Conservation (phyloP, 2,888 invertebrate species). For the Trichopria drosophilae region DNA sequence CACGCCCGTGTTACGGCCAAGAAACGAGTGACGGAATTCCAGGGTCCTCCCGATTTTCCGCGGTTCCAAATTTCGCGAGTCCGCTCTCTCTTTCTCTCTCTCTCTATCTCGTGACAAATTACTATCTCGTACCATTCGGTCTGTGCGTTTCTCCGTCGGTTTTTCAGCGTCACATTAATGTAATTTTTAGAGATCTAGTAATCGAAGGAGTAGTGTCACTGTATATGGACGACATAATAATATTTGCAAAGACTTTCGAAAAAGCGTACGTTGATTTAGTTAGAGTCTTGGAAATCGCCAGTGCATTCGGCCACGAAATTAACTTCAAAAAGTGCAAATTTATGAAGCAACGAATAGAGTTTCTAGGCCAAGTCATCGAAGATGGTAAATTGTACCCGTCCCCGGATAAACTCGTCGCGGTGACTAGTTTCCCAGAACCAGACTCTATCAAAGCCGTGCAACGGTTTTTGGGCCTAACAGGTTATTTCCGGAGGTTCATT, state of each 20-base stretch:
- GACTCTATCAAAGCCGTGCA: too few species aligned
- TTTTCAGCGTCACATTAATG: constrained; percentile 14
- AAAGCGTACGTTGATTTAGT: constrained; percentile 1
- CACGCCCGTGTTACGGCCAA: too few species aligned
- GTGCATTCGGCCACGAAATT: constrained; percentile 11
- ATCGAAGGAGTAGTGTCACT: background rate
- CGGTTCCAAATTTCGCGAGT: too few species aligned
- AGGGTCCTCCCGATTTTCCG: too few species aligned
- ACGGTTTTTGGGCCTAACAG: too few species aligned
- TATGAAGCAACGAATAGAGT: constrained; percentile 6
- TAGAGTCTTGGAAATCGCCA: background rate
- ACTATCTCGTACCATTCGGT: constrained; percentile 3
- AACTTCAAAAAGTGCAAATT: constrained; percentile 22
- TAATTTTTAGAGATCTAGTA: constrained; percentile 7
- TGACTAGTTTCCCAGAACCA: constrained; percentile 15
- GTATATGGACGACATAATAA: constrained; percentile 19
- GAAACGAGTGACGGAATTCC: too few species aligned
- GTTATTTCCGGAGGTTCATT: too few species aligned
- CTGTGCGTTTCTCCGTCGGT: constrained; percentile 3
- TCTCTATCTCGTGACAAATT: too few species aligned
- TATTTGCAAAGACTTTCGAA: background rate
- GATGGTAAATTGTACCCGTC: constrained; percentile 18
- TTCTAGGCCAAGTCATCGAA: constrained; percentile 20
- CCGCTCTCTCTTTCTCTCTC: too few species aligned
- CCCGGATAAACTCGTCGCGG: constrained; percentile 11